A percentile compares a stretch with the other conserved stretches of the same genome.
Evolutionary conservation across 1,140 invertebrate species (phyloP).

Genomic region (Subanguina moxae): DNA sequence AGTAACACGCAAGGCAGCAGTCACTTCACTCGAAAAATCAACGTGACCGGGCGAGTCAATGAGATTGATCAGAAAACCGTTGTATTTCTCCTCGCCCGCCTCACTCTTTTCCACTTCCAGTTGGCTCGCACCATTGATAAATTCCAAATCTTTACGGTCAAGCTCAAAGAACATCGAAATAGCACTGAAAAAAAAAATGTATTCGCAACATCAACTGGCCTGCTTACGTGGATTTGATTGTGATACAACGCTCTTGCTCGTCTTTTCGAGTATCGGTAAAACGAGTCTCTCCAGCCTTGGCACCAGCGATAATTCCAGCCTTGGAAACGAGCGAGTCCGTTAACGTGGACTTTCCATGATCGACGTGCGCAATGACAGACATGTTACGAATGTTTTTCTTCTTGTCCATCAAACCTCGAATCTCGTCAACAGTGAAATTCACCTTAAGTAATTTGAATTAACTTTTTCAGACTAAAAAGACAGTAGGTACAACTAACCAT

Average conservation of each 20-base stretch:
- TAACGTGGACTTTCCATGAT: conserved; percentile 97
- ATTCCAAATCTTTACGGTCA: conserved; percentile 73
- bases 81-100: conserved; percentile 78
- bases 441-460: too few relatives aligned
- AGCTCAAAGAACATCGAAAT: too few relatives aligned
- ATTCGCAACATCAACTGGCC: too few relatives aligned
- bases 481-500: too few relatives aligned
- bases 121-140: conserved; percentile 66
- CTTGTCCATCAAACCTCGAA: conserved; percentile 97
- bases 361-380: too few relatives aligned
- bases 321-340: conserved; percentile 97
- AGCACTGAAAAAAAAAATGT: conserved; percentile 77
- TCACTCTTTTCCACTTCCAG: conserved; percentile 66
- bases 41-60: too few relatives aligned
- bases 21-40: too few relatives aligned
- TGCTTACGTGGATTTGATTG: conserved; percentile 98
- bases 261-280: too few relatives aligned
- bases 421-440: too few relatives aligned
- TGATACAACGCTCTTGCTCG: conserved; percentile 96
- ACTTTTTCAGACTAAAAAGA: too few relatives aligned
- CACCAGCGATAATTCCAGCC: too few relatives aligned
- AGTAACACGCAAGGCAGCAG: conserved; percentile 95
- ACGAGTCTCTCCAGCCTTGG: conserved; percentile 94
- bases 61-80: conserved; percentile 97
- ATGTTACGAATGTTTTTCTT: conserved; percentile 85